Percentiles rank a stretch among this genome's conserved stretches.
These are phyloP conservation scores for Idaea biselata DNA, from an alignment of 2,888 invertebrate genomes.

Conservation along the genomic window DNA sequence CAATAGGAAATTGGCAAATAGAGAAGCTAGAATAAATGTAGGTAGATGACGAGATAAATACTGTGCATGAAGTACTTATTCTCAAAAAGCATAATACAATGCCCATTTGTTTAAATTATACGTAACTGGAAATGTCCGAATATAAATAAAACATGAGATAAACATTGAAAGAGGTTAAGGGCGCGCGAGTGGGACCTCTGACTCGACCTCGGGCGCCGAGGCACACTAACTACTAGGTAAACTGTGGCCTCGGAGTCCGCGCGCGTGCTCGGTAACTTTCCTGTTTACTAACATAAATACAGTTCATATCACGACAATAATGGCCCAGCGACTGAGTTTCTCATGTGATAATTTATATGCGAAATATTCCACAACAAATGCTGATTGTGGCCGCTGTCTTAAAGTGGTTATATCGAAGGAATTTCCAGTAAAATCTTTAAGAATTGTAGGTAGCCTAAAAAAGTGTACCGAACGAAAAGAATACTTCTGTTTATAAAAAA, in stretches of 20 bases:
- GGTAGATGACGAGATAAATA: neutral
- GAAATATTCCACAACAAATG: neutral
- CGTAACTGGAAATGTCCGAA: slow-evolving; percentile 27
- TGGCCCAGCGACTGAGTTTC: neutral
- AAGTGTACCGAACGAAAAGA: slow-evolving; percentile 1
- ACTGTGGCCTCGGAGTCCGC: slow-evolving; percentile 13
- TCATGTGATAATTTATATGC: neutral
- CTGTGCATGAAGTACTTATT: neutral
- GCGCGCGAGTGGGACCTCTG: slow-evolving; percentile 47
- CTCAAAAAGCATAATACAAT: neutral
- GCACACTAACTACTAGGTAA: no score
- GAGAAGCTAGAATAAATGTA: no score
- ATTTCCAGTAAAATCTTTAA: neutral
- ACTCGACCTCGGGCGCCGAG: slow-evolving; percentile 34
- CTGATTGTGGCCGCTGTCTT: neutral
- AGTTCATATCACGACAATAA: slow-evolving; percentile 11
- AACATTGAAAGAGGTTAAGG: slow-evolving; percentile 67
- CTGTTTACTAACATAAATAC: slow-evolving; percentile 49
- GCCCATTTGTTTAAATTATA: slow-evolving; percentile 17
- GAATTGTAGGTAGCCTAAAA: neutral
- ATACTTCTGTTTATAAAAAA: neutral
- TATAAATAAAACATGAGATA: slow-evolving; percentile 48
- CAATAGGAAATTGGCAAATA: neutral
- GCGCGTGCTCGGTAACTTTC: slow-evolving; percentile 69
- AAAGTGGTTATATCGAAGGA: slow-evolving; percentile 3